Base-by-base conservation (phyloP, 2,113 vertebrate genomes). In the Geococcyx californianus region DNA sequence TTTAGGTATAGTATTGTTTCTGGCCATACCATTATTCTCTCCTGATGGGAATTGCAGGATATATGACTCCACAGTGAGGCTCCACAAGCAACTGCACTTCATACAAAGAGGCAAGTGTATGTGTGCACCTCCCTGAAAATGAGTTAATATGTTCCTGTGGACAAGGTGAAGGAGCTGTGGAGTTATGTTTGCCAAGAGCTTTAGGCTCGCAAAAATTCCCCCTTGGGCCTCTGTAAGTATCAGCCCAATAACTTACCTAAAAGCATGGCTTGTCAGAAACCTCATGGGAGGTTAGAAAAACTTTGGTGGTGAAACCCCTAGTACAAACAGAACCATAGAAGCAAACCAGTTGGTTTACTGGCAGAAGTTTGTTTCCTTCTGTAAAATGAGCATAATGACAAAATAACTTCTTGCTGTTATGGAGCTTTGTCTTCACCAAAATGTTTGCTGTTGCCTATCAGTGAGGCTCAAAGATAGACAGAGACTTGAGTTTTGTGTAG, bases 261-360 rank as follows among this genome's bases (percentile, higher is more conserved):
- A 70, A 85, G 44, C 45, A 29, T 1, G 3, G 40, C 59, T 83
- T 4, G 0, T 60, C 36, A 26, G 69, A 51, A 84, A 8, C 51
- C 2, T 0, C 1, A 1, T 2, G 11, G 25, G 36, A 91, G 11
- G 16, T 45, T 83, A 10, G 29, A 34, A 58, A 83, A 90, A 15
- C 13, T 33, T 26, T 3, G 29, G 7, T 7, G 28, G 11, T 47
- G 34, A 45, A 75, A 79, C 11, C 42, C 40, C 31, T 49, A 3
- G 63, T 63, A 11, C 40, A 42, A 56, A 63, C 8, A 29, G 26
- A 67, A 2, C 10, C 1, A 0, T 24, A 42, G 59, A 67, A 58
- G 15, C 16, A 44, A 49, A 47, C 1, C 9, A n/a, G 28, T 52
- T 86, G 21, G 69, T 91, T 36, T 36, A 34, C 49, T 44, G 77